Percentiles rank a stretch among this genome's conserved stretches.
These are phyloP conservation scores for Pteropus rufus DNA, from an alignment of 2,797 vertebrate genomes.

Conservation along the genomic window DNA sequence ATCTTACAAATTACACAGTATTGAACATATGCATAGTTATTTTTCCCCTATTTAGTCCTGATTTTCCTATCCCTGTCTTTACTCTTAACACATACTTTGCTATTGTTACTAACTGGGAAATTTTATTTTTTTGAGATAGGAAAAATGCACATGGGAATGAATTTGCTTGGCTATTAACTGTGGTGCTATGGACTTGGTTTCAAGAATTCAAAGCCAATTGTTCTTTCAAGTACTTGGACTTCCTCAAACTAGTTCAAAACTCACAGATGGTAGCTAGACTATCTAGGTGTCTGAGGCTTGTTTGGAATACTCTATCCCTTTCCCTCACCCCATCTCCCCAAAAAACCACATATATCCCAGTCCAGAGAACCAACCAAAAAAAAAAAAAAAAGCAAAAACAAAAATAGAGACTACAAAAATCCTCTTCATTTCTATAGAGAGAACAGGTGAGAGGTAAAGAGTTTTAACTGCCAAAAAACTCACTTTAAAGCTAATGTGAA, in stretches of 20 bases:
- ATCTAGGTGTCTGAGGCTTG: background rate
- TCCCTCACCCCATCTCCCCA: too few relatives aligned
- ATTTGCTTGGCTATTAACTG: background rate
- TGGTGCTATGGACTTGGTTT: background rate
- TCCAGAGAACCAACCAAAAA: background rate
- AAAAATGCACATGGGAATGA: background rate
- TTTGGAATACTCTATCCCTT: background rate
- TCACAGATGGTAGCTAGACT: background rate
- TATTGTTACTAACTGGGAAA: background rate
- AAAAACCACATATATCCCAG: background rate
- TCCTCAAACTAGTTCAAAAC: slow-evolving; percentile 22
- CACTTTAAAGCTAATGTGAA: background rate
- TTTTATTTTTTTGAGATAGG: background rate
- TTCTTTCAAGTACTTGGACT: slow-evolving; percentile 19
- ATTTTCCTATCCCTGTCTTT: background rate
- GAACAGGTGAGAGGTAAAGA: slow-evolving; percentile 11
- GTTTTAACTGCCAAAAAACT: background rate
- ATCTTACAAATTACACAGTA: background rate
- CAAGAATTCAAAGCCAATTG: background rate
- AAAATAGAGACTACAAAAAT: background rate
- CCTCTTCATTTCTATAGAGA: background rate
- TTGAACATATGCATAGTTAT: background rate
- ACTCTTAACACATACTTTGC: background rate
- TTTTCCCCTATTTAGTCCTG: background rate
- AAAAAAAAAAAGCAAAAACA: background rate